Base-by-base conservation (phyloP, 2,113 vertebrate species). In the Nerophis ophidion region DNA sequence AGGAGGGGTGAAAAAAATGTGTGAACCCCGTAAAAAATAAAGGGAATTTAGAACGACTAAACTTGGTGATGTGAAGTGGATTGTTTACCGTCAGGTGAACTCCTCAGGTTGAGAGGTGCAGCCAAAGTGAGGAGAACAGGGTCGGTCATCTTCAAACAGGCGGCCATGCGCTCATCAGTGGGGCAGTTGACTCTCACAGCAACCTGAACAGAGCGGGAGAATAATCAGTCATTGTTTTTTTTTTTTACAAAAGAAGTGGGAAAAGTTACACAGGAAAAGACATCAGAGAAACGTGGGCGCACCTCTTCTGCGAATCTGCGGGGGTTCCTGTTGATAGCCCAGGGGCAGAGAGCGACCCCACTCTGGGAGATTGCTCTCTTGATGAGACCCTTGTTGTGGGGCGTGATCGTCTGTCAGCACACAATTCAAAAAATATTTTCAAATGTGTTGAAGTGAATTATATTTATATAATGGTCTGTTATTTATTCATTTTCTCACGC, bases 311-410 rank as follows among this genome's bases (percentile, higher is more conserved):
- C 91, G 70, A 83, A 86, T 19, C 1, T 15, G 1, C 95, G 91
- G 0, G 96, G 94, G 26, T 94, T 80, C 52, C 5, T 85, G 83
- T 93, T 93, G 74, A 97, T 57, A n/a, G 62, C 92, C 95, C 95
- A 99, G 15, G 92, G 83, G 72, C 90, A 90, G 9, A 92, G n/a
- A 0, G 86, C 89, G 0, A 93, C 91, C 0, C 96, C 96, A 0
- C 96, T 99, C 86, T 99, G 93, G 68, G 93, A 94, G 81, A 99
- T 98, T 71, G 92, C 95, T 77, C 95, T 87, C 62, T 77, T 92
- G 81, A 97, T 77, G 65, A 97, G 57, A 1, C 95, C 96, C 61
- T 92, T 93, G 84, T 92, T 99, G 83, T 95, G 83, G 0, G 95
- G 96, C 8, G 84, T 82, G 44, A 99, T 72, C 0, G 50, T 95